phyloP scores from a whole-genome alignment of 2,113 vertebrate species.

The Zosterops borbonicus region DNA sequence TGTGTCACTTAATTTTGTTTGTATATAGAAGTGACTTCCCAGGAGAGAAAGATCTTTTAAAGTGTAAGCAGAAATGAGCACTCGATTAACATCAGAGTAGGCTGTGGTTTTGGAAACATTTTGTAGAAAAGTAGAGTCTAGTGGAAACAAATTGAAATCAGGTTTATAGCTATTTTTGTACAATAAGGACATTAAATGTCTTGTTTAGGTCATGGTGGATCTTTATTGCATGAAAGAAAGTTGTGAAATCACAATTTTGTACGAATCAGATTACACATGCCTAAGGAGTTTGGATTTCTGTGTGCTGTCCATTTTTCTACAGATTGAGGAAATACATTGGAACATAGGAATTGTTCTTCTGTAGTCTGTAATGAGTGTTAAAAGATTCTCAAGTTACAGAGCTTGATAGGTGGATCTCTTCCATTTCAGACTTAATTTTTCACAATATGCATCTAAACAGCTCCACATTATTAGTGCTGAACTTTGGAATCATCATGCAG shows the following conservation, averaged over 20 bases:
- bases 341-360: not conserved
- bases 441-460: not conserved
- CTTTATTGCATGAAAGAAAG: not conserved
- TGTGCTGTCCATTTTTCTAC: not conserved
- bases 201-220: not conserved
- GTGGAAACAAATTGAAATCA: conserved; percentile 57
- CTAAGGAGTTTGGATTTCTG: not conserved
- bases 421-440: not conserved
- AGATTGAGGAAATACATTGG: not conserved
- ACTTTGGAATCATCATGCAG: not conserved
- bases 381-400: not conserved
- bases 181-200: not conserved
- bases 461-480: not conserved
- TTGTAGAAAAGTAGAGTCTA: conserved; percentile 52
- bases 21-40: conserved; percentile 71
- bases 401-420: not conserved
- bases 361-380: not conserved
- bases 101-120: conserved; percentile 66
- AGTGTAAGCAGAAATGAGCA: conserved; percentile 63
- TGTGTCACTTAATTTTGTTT: conserved; percentile 66
- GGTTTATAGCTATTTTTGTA: conserved; percentile 48
- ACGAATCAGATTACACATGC: not conserved
- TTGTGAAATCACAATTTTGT: not conserved
- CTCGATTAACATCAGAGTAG: conserved; percentile 61
- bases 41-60: conserved; percentile 59